Conservation (phyloP, 2,113 vertebrate species). For the Thamnaconus septentrionalis region DNA sequence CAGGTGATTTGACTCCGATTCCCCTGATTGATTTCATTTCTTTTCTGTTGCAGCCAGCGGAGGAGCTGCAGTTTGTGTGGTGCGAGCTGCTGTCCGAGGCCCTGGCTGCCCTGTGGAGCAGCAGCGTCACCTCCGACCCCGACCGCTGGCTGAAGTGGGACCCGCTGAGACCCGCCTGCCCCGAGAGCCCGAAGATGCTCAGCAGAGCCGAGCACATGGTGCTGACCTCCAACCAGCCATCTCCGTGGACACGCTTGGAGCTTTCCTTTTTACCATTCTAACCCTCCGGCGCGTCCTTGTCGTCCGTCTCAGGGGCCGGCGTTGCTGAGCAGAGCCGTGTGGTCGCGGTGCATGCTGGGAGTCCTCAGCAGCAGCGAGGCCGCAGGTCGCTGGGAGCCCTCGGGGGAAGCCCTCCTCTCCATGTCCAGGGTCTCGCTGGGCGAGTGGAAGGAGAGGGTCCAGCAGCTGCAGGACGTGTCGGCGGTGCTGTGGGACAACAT, state of each 20-base stretch:
- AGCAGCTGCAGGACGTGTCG: conserved; percentile 86
- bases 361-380: conserved; percentile 82
- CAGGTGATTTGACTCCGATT: not conserved
- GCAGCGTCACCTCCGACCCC: conserved; percentile 83
- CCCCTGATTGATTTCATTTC: conserved; percentile 4
- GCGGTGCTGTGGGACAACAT: conserved; percentile 89
- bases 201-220: conserved; percentile 64
- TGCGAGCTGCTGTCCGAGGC: conserved; percentile 83
- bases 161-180: conserved; percentile 59
- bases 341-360: conserved; percentile 90
- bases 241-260: too few species aligned
- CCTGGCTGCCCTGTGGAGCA: conserved; percentile 85
- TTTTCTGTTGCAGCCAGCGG: conserved; percentile 63
- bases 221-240: not conserved
- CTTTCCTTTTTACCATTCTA: too few species aligned
- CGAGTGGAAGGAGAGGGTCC: conserved; percentile 85
- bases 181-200: conserved; percentile 25
- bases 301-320: conserved; percentile 83
- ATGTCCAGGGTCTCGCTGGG: conserved; percentile 86
- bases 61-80: conserved; percentile 83
- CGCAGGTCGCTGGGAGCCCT: conserved; percentile 78
- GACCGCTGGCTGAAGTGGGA: conserved; percentile 90
- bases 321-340: conserved; percentile 84
- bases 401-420: conserved; percentile 77
- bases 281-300: too few species aligned